Evolutionary conservation across 2,797 vertebrate species (phyloP).

Genomic region (Microhierax caerulescens): DNA sequence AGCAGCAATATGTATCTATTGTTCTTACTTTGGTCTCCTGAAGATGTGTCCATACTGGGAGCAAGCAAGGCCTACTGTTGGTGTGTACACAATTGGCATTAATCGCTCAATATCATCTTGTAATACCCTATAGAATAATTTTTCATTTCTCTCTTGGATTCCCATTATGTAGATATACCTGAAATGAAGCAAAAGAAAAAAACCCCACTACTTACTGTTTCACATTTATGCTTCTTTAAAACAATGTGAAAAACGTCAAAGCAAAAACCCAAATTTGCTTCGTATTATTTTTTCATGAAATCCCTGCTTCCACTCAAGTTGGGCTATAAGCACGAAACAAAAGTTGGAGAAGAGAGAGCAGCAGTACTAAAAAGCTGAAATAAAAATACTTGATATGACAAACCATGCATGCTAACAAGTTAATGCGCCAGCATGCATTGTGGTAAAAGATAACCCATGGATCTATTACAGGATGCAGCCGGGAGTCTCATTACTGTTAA

Average conservation of each 20-base stretch:
- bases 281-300: rapidly evolving
- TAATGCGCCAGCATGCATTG: background rate
- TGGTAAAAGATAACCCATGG: rapidly evolving
- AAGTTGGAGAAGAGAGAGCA: background rate
- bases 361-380: background rate
- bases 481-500: rapidly evolving
- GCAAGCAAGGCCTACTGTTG: slow-evolving; percentile 95
- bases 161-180: slow-evolving; percentile 98
- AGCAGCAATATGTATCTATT: background rate
- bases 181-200: background rate
- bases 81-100: slow-evolving; percentile 98
- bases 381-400: background rate
- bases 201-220: rapidly evolving
- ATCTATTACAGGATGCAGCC: background rate
- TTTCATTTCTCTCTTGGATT: slow-evolving; percentile 95
- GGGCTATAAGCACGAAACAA: rapidly evolving
- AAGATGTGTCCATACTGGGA: slow-evolving; percentile 97
- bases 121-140: slow-evolving; percentile 91
- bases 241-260: rapidly evolving
- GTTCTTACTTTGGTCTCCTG: slow-evolving; percentile 92
- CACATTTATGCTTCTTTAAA: background rate
- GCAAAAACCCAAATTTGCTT: background rate
- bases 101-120: slow-evolving; percentile 93
- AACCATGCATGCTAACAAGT: rapidly evolving
- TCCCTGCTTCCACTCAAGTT: background rate